These are phyloP conservation scores for Chalcosyrphus nemorum DNA, from an alignment of 2,888 invertebrate species.

Conservation along the genomic window DNA sequence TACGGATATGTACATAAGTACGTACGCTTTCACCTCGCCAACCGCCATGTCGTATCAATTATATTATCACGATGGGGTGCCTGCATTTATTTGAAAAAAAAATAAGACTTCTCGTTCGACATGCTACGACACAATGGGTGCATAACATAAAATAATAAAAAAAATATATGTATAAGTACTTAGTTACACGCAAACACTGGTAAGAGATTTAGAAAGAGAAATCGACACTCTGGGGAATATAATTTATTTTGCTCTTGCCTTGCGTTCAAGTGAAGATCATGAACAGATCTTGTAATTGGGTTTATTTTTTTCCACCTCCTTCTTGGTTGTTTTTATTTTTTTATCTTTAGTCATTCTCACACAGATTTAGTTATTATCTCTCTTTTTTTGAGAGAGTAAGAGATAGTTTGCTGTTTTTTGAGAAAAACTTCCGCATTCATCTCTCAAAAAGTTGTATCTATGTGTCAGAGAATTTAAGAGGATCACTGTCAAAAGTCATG, in stretches of 20 bases:
- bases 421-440: slow-evolving; percentile 33
- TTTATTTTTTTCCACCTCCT: slow-evolving; percentile 7
- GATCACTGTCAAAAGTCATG: neutral
- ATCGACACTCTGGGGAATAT: slow-evolving; percentile 12
- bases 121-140: slow-evolving; percentile 26
- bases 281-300: slow-evolving; percentile 57
- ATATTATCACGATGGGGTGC: slow-evolving; percentile 65
- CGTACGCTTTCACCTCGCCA: slow-evolving; percentile 37
- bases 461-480: slow-evolving; percentile 27
- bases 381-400: neutral
- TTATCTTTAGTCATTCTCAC: neutral
- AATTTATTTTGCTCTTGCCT: slow-evolving; percentile 61
- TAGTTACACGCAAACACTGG: slow-evolving; percentile 30
- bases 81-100: slow-evolving; percentile 40
- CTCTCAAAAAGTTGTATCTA: neutral
- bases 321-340: neutral
- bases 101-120: too few relatives aligned
- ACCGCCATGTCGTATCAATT: slow-evolving; percentile 38
- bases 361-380: slow-evolving; percentile 4
- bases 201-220: slow-evolving; percentile 10
- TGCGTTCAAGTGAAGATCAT: slow-evolving; percentile 65
- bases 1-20: too few relatives aligned
- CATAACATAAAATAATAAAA: neutral
- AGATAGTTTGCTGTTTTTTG: slow-evolving; percentile 5
- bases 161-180: slow-evolving; percentile 6